Conservation (phyloP, 2,888 invertebrate genomes). For the Pammene aurita region DNA sequence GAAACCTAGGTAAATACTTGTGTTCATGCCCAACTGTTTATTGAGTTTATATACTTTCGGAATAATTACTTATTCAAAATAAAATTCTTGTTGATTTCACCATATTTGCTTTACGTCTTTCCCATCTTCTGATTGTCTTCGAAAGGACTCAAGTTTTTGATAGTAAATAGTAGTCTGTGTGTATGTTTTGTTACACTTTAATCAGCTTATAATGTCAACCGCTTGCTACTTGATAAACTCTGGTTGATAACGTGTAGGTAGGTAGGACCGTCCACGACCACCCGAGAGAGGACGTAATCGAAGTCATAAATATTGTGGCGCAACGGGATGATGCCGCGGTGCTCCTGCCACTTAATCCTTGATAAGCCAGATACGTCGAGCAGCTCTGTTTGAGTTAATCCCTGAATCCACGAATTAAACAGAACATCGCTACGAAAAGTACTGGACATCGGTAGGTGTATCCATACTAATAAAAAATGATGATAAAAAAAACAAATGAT, state of each 20-base stretch:
- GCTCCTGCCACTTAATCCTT: slow-evolving; percentile 59
- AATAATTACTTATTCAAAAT: too few relatives aligned
- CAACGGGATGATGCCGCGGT: slow-evolving; percentile 69
- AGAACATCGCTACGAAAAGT: not conserved
- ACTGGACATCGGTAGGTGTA: not conserved
- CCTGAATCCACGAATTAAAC: slow-evolving; percentile 8
- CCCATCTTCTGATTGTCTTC: not conserved
- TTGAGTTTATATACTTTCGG: too few relatives aligned
- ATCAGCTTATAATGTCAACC: not conserved
- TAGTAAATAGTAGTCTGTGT: not conserved
- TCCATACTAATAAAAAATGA: too few relatives aligned
- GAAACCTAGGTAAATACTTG: too few relatives aligned
- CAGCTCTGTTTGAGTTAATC: slow-evolving; percentile 58
- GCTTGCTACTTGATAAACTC: slow-evolving; percentile 68
- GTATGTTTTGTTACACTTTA: slow-evolving; percentile 1
- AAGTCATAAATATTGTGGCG: slow-evolving; percentile 75
- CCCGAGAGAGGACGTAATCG: slow-evolving; percentile 65
- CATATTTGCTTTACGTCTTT: too few relatives aligned
- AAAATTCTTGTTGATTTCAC: too few relatives aligned
- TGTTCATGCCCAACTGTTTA: too few relatives aligned
- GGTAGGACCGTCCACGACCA: slow-evolving; percentile 62
- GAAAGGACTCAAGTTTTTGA: too few relatives aligned
- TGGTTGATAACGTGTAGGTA: slow-evolving; percentile 58
- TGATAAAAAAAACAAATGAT: too few relatives aligned
- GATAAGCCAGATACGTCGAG: slow-evolving; percentile 62